Conservation (phyloP, 2,888 invertebrate genomes). For the Thumatha senex region DNA sequence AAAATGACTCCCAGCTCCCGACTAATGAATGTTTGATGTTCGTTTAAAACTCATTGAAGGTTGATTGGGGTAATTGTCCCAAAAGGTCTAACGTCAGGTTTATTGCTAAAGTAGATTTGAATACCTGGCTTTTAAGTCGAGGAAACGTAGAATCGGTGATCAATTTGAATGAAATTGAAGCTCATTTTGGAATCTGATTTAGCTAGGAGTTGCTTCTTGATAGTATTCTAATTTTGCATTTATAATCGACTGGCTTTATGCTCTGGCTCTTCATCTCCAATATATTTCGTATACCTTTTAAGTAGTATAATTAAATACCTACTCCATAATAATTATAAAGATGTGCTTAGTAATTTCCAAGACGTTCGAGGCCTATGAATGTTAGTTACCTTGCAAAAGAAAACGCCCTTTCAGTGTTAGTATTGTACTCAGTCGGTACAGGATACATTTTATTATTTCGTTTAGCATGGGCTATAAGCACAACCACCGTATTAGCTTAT, state of each 20-base stretch:
- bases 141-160: conserved; percentile 1
- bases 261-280: not conserved
- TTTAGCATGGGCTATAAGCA: too few relatives aligned
- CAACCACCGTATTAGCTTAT: too few relatives aligned
- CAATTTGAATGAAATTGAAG: not conserved
- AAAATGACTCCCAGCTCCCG: conserved; percentile 1
- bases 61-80: conserved; percentile 20
- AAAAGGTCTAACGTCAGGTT: conserved; percentile 1
- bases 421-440: too few relatives aligned
- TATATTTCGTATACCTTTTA: too few relatives aligned
- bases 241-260: not conserved
- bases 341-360: too few relatives aligned
- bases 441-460: too few relatives aligned
- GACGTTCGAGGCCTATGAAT: too few relatives aligned
- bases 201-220: not conserved
- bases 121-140: not conserved
- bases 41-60: conserved; percentile 10
- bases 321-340: too few relatives aligned
- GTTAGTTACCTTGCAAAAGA: too few relatives aligned
- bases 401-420: too few relatives aligned
- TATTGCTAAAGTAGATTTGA: conserved; percentile 1
- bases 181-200: not conserved
- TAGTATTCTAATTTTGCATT: not conserved
- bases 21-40: conserved; percentile 19
- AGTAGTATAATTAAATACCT: too few relatives aligned